Percentiles rank a stretch among this genome's conserved stretches.
Conservation (phyloP, 2,797 vertebrate genomes). For the Crenuchus spilurus region DNA sequence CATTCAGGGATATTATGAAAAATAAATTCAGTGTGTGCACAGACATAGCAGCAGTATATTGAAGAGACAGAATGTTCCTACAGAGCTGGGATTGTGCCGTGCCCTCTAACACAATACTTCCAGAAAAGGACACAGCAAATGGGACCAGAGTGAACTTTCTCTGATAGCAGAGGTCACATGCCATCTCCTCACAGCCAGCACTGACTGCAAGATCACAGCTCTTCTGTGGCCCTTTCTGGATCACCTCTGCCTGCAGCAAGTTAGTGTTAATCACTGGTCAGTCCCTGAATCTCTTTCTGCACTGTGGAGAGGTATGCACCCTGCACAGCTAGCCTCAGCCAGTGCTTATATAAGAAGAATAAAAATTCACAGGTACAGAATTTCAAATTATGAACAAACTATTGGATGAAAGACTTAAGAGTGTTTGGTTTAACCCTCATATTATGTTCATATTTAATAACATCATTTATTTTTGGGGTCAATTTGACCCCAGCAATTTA, state of each 20-base stretch:
- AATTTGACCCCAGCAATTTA: no score
- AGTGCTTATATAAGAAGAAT: not conserved
- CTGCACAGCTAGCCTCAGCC: not conserved
- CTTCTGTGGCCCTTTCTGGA: not conserved
- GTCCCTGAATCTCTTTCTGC: slow-evolving; percentile 4
- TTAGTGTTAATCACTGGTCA: slow-evolving; percentile 8
- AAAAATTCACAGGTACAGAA: no score
- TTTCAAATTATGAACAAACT: no score
- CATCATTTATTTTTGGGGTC: no score
- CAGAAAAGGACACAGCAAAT: not conserved
- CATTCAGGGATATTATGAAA: no score
- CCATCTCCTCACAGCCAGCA: slow-evolving; percentile 12
- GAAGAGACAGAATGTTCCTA: slow-evolving; percentile 4
- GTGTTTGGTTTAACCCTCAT: no score
- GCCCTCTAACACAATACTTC: not conserved
- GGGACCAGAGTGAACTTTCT: slow-evolving; percentile 9
- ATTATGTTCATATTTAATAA: no score
- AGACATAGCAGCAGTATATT: not conserved
- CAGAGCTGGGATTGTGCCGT: not conserved
- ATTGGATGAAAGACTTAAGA: no score
- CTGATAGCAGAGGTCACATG: slow-evolving; percentile 16
- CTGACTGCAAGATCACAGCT: not conserved
- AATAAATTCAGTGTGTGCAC: no score
- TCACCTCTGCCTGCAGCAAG: not conserved
- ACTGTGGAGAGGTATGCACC: not conserved